These are phyloP conservation scores for Theristicus caerulescens DNA, from an alignment of 2,113 vertebrate species.

Conservation along the genomic window DNA sequence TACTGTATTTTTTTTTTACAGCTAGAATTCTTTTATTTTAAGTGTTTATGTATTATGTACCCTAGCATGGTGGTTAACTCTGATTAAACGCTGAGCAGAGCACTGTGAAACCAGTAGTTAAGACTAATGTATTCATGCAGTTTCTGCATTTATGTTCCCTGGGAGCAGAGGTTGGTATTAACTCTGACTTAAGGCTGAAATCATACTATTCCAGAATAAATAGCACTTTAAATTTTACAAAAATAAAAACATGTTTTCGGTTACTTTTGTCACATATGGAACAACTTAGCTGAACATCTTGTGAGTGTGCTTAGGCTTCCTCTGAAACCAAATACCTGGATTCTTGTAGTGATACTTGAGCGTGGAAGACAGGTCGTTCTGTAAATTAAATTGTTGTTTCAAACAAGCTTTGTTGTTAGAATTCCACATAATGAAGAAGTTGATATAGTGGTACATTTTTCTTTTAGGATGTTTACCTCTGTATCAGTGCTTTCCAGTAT, in stretches of 20 bases:
- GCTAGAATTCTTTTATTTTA: neutral
- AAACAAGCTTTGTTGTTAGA: neutral
- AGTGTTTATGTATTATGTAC: fast-evolving
- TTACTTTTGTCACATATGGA: neutral
- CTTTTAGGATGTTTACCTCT: neutral
- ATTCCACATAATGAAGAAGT: neutral
- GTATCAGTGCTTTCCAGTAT: neutral
- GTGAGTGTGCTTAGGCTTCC: neutral
- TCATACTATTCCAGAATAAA: neutral
- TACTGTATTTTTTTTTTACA: neutral
- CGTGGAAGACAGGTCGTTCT: neutral
- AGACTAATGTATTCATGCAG: neutral
- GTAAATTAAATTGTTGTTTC: neutral
- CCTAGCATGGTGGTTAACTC: neutral
- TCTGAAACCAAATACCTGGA: neutral
- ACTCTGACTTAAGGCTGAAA: neutral
- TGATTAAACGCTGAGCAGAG: neutral
- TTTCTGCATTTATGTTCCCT: neutral
- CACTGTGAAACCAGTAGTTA: neutral
- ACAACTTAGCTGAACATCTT: neutral
- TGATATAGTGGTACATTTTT: fast-evolving
- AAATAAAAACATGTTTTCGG: neutral
- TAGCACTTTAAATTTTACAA: neutral
- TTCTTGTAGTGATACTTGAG: neutral
- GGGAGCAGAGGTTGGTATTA: neutral